Conservation (phyloP, 2,113 vertebrate species). For the Hydrochoerus hydrochaeris region DNA sequence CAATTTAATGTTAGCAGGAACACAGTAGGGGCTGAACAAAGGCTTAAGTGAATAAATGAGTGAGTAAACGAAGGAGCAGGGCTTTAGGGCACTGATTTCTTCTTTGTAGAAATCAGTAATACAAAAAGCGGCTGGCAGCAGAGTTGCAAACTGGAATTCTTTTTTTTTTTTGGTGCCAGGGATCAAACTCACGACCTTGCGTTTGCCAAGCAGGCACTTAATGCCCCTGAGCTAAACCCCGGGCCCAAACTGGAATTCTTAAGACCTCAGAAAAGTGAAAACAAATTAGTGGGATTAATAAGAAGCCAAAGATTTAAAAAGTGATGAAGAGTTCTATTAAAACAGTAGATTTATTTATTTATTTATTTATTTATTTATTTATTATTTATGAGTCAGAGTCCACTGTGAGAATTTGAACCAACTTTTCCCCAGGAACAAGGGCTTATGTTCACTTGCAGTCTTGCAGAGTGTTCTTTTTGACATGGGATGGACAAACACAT, state of each 20-base stretch:
- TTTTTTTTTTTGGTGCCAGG: too few relatives aligned
- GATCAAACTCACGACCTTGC: too few relatives aligned
- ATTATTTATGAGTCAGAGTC: background rate
- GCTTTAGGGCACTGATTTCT: background rate
- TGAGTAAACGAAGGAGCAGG: background rate
- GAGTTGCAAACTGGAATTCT: background rate
- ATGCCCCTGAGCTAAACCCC: too few relatives aligned
- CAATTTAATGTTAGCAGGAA: background rate
- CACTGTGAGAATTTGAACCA: background rate
- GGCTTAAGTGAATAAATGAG: background rate
- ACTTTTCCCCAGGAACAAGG: background rate
- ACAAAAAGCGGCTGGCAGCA: background rate
- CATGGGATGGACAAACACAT: background rate
- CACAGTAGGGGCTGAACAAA: background rate
- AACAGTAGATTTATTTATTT: background rate
- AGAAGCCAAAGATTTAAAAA: conserved; percentile 1
- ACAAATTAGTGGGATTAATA: background rate
- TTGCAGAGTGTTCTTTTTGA: background rate
- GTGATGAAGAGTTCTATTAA: background rate
- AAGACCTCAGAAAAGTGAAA: background rate
- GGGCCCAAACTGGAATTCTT: background rate
- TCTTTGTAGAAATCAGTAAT: background rate
- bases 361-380: background rate
- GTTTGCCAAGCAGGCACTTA: too few relatives aligned
- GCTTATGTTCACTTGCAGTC: background rate